These are phyloP conservation scores for Halichondria panicea DNA, from an alignment of 37 sponge, comb jelly and placozoan genomes.

Conservation along the genomic window DNA sequence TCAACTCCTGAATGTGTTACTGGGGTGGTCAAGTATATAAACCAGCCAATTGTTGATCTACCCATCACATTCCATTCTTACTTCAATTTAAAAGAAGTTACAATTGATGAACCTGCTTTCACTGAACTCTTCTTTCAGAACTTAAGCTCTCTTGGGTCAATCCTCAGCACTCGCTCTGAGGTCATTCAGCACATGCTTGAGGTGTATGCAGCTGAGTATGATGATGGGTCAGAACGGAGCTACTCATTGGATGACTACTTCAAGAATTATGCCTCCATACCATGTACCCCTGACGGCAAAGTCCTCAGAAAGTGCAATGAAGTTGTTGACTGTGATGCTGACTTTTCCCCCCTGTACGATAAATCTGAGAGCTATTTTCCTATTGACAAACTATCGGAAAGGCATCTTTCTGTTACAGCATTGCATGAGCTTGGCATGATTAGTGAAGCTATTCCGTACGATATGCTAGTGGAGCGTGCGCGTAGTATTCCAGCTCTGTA, in stretches of 20 bases:
- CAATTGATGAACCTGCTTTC: no score
- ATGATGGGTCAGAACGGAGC: background rate
- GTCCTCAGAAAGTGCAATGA: conserved; percentile 5
- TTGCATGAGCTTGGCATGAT: conserved; percentile 46
- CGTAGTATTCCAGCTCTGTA: conserved; percentile 5
- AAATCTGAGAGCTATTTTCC: conserved; percentile 52
- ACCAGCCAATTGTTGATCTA: conserved; percentile 26
- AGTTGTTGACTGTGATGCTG: conserved; percentile 31
- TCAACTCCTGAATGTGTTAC: conserved; percentile 3
- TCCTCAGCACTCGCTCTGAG: no score
- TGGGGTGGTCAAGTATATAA: background rate
- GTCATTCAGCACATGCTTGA: background rate
- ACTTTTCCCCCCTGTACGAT: conserved; percentile 25
- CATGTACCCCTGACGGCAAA: conserved; percentile 50
- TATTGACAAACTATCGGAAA: background rate
- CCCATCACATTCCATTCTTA: no score
- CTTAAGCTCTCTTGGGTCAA: background rate
- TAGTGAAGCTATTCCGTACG: conserved; percentile 11
- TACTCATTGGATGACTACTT: background rate
- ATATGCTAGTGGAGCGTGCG: conserved; percentile 49
- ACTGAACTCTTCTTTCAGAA: background rate
- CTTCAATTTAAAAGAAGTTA: no score
- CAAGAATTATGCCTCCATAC: conserved; percentile 23
- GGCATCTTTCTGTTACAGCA: background rate
- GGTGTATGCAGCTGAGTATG: background rate